Evolutionary conservation across 1,140 invertebrate genomes (phyloP).

Genomic region (Drosophila arawakana): DNA sequence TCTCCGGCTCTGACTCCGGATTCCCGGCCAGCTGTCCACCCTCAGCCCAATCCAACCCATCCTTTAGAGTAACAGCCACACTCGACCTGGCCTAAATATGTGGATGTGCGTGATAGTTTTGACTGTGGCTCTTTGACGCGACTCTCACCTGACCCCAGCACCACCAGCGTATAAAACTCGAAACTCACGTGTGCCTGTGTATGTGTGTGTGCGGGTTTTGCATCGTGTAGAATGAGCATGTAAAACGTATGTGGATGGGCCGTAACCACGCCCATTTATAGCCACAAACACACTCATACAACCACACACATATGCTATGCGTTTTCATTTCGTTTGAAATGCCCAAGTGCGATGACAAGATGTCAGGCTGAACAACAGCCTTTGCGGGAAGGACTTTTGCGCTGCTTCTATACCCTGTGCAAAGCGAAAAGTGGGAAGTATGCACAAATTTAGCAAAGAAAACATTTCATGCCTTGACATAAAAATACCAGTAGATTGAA

Average conservation of each 20-base stretch:
- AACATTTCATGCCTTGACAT: background rate
- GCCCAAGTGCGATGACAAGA: constrained; percentile 33
- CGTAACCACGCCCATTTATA: constrained; percentile 14
- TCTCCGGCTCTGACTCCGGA: constrained; percentile 3
- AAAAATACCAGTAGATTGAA: background rate
- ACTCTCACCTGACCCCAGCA: constrained; percentile 64
- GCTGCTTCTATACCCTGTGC: constrained; percentile 4
- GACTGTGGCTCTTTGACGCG: constrained; percentile 42
- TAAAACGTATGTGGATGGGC: constrained; percentile 14
- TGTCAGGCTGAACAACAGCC: constrained; percentile 41
- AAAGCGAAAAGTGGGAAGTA: background rate
- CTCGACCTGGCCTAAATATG: constrained; percentile 72
- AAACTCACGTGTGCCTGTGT: constrained; percentile 21
- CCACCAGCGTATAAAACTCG: constrained; percentile 50
- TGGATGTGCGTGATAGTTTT: constrained; percentile 78
- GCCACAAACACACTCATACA: constrained; percentile 27
- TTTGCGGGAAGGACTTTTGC: constrained; percentile 25
- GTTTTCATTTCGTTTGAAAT: constrained; percentile 61
- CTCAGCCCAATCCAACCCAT: constrained; percentile 7
- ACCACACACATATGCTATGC: constrained; percentile 59
- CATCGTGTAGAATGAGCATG: constrained; percentile 7
- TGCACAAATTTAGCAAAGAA: background rate
- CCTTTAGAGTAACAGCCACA: background rate
- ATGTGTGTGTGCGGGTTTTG: constrained; percentile 3
- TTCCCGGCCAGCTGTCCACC: constrained; percentile 1